Evolutionary conservation across 37 sponge, comb jelly and placozoan genomes (phyloP).

Genomic region (Corticium candelabrum): DNA sequence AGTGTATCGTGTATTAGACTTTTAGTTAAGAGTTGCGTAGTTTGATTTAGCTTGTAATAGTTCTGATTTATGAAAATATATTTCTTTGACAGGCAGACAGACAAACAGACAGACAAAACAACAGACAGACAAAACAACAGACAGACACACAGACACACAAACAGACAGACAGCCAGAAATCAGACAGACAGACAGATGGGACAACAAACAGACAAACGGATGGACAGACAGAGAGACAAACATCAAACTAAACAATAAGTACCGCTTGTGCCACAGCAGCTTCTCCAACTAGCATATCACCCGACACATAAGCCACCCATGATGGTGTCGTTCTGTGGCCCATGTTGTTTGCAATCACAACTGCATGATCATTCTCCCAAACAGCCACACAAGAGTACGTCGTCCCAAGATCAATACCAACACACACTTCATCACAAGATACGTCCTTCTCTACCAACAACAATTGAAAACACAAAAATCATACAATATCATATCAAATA

Average conservation of each 20-base stretch:
- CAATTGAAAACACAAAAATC: too few relatives aligned
- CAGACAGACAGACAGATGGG: not conserved
- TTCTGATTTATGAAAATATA: too few relatives aligned
- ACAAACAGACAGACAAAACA: too few relatives aligned
- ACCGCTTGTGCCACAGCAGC: slow-evolving; percentile 69
- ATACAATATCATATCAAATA: too few relatives aligned
- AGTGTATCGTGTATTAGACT: not conserved
- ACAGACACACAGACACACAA: too few relatives aligned
- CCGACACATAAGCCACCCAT: slow-evolving; percentile 68
- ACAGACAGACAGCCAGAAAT: too few relatives aligned
- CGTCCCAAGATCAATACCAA: slow-evolving; percentile 92
- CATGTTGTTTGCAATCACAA: slow-evolving; percentile 77
- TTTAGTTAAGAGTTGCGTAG: not conserved
- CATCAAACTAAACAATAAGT: not conserved
- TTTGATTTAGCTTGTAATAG: too few relatives aligned
- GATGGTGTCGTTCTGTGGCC: slow-evolving; percentile 89
- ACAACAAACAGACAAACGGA: not conserved
- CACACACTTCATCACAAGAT: too few relatives aligned
- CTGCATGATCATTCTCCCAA: slow-evolving; percentile 60
- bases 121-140: not conserved
- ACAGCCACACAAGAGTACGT: slow-evolving; percentile 88
- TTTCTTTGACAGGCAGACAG: too few relatives aligned
- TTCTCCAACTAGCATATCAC: slow-evolving; percentile 72
- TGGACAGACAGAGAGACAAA: not conserved
- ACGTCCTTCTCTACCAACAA: too few relatives aligned